Base-by-base conservation (phyloP, 2,888 invertebrate genomes). In the Sphinx pinastri region DNA sequence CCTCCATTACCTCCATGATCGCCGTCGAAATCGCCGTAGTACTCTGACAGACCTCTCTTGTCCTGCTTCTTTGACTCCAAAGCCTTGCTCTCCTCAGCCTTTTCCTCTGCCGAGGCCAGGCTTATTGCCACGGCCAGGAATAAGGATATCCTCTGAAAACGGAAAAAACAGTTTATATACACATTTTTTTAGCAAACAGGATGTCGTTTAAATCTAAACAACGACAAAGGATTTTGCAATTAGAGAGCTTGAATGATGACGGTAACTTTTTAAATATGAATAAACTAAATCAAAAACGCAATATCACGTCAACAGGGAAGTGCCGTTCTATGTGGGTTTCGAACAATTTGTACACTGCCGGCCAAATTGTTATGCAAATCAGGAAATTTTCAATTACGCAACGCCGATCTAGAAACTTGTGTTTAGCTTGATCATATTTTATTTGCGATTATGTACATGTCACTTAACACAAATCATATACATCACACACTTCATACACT, bases 61-160 rank as follows among this genome's bases (percentile, higher is more conserved):
- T 95, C 95, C 81, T 95, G 94, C 81, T 94, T 95, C 87, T 95
- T 95, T 77, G 78, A 81, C 72, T 85, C 83, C 86, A 91, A 91
- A 87, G 93, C 93, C 90, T 94, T 94, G 71, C 85, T 86, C 77
- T 89, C 88, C 77, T 92, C 92, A 76, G 88, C 94, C 89, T 91
- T 93, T 82, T 94, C 94, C 90, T 94, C 94, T 92, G 94, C 94
- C 91, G 92, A 92, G 92, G 90, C 93, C 89, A 93, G 93, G 91
- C 93, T 86, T 85, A 93, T 81, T 81, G 89, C 94, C 92, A 94
- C 92, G 90, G 94, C 94, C 93, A 92, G 84, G 93, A 93, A 84
- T 79, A 93, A 88, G 89, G 90, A 88, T 85, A 90, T 87, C 84
- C 89, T 91, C 94, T 94, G 92, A 4, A 91, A 12, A 57, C 14